Evolutionary conservation across 2,797 vertebrate genomes (phyloP), one percentile per base, ranked within the genome.

Genomic region (Ficedula albicollis): DNA sequence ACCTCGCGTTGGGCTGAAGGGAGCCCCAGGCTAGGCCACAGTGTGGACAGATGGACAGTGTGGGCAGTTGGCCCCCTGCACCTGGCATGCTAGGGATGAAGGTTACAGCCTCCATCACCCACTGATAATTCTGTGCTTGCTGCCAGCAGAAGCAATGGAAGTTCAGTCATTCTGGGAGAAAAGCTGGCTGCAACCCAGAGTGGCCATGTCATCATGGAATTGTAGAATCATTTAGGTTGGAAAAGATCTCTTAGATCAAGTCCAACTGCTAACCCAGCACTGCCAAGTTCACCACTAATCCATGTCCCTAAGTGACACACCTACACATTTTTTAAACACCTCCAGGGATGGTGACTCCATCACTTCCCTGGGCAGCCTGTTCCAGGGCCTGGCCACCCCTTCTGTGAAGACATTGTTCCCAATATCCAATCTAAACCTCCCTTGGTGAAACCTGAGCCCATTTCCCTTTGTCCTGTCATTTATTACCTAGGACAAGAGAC

Each of bases 1-100:
- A 43, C 11, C 13, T 39, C 69, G 25, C 0, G 0, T 0, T 58
- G 58, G 46, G 79, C 73, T 84, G 62, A 80, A 83, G 43, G 66
- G 17, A 94, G 54, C 76, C 54, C 18, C 58, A 38, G 69, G 66
- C 83, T 68, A 41, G 80, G 38, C 49, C 54, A 43, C 3, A 1
- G 43, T 32, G 51, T 82, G 87, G 84, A 81, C 93, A 94, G 93
- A 95, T 91, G 93, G 96, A 62, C 67, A 66, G 63, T 66, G 87
- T 86, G 81, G 75, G 87, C 82, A 84, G 73, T 59, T 14, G 19
- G 81, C 51, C 39, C 43, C 85, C 84, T 80, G 49, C 59, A 79
- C 59, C 58, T 69, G 59, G 68, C 19, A 26, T 3, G 0, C 43
- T 58, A 89, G 81, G 25, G 43, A 41, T 54, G 67, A 78, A 88